Conservation (phyloP, 2,888 invertebrate species). For the Cosmorhoe ocellata region DNA sequence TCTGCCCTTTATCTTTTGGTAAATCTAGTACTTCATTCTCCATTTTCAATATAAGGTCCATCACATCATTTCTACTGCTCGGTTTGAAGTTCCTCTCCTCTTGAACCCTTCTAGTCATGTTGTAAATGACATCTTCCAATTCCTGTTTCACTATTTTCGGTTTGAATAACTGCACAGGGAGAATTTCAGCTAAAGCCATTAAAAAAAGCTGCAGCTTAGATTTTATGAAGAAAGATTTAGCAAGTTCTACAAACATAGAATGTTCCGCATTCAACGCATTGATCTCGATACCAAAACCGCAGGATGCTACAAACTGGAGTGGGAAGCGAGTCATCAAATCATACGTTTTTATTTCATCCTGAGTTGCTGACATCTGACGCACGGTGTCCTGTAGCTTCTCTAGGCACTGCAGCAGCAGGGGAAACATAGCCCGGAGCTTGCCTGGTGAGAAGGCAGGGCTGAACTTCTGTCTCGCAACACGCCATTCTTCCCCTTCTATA, state of each 20-base stretch:
- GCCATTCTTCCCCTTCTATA: conserved; percentile 44
- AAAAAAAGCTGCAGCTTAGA: conserved; percentile 14
- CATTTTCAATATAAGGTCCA: conserved; percentile 43
- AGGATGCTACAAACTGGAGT: conserved; percentile 45
- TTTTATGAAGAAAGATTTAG: conserved; percentile 22
- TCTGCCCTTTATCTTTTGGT: conserved; percentile 1
- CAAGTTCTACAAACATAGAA: conserved; percentile 12
- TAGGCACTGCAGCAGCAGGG: conserved; percentile 39
- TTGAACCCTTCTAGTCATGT: conserved; percentile 20
- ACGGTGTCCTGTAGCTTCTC: conserved; percentile 27
- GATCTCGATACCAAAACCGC: conserved; percentile 44
- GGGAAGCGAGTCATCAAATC: conserved; percentile 49
- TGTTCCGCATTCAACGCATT: conserved; percentile 18
- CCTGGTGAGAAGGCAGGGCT: conserved; percentile 48
- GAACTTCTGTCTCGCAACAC: conserved; percentile 31
- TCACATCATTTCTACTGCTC: conserved; percentile 41
- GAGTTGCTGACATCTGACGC: background rate
- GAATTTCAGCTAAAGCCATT: conserved; percentile 19
- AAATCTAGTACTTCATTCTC: conserved; percentile 16
- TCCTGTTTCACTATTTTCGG: conserved; percentile 22
- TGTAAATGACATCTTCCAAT: conserved; percentile 18
- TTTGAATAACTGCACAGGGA: conserved; percentile 14
- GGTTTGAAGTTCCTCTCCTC: conserved; percentile 36
- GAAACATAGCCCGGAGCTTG: conserved; percentile 52
- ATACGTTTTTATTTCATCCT: conserved; percentile 32